These are phyloP conservation scores for Dryas iulia DNA, from an alignment of 1,140 invertebrate species.

Conservation along the genomic window DNA sequence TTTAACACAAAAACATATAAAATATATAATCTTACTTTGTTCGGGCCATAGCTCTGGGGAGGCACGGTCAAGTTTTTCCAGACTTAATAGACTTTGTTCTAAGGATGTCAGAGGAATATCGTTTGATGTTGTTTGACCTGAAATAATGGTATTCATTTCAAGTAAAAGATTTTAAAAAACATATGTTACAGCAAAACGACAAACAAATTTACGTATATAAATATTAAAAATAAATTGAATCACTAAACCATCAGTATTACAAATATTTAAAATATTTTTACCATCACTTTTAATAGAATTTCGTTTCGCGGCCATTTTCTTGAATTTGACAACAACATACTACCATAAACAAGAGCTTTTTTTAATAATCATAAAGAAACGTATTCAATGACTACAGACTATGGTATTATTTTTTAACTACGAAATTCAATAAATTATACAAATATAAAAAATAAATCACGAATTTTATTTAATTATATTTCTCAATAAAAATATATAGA, in stretches of 20 bases:
- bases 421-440: too few relatives aligned
- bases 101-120: slow-evolving; percentile 80
- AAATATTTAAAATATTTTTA: slow-evolving; percentile 35
- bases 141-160: slow-evolving; percentile 35
- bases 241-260: background rate
- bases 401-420: too few relatives aligned
- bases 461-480: too few relatives aligned
- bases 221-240: background rate
- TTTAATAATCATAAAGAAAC: slow-evolving; percentile 7
- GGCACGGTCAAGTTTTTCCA: slow-evolving; percentile 93
- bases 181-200: background rate
- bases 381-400: background rate
- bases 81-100: slow-evolving; percentile 88
- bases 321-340: slow-evolving; percentile 55
- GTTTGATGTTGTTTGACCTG: slow-evolving; percentile 69
- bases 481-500: too few relatives aligned
- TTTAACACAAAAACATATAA: background rate
- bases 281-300: slow-evolving; percentile 68
- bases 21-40: slow-evolving; percentile 85
- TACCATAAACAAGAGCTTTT: slow-evolving; percentile 25
- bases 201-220: background rate
- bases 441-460: too few relatives aligned
- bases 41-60: slow-evolving; percentile 97
- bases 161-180: background rate
- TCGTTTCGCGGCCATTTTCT: slow-evolving; percentile 79